Percentiles rank a stretch among this genome's conserved stretches.
phyloP scores from a whole-genome alignment of 2,888 invertebrate species.

The Heteromyza rotundicornis region DNA sequence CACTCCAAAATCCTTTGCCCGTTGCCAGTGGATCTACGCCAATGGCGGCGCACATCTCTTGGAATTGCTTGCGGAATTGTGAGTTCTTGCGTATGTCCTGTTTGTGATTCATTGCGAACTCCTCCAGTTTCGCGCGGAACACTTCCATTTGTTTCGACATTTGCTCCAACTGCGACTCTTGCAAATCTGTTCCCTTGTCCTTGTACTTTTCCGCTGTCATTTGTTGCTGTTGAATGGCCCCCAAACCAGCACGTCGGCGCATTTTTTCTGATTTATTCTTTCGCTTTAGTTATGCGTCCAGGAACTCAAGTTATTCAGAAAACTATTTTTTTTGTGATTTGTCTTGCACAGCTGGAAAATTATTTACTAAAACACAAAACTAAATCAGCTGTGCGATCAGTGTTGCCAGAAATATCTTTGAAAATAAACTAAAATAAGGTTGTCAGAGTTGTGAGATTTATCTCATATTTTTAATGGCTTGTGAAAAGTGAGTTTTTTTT shows the following conservation, averaged over 20 bases:
- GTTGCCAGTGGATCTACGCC: constrained; percentile 97
- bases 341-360: no score
- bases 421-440: no score
- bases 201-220: constrained; percentile 87
- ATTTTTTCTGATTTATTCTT: constrained; percentile 64
- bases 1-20: constrained; percentile 97
- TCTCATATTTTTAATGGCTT: no score
- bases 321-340: no score
- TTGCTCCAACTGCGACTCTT: constrained; percentile 90
- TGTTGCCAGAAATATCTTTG: no score
- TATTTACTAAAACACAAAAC: no score
- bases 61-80: constrained; percentile 93
- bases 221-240: constrained; percentile 88
- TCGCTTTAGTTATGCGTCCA: neutral
- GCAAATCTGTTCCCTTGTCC: constrained; percentile 89
- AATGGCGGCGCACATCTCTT: constrained; percentile 98
- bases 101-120: constrained; percentile 94
- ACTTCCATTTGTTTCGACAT: constrained; percentile 94
- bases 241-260: constrained; percentile 83
- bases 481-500: no score
- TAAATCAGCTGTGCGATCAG: no score
- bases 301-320: no score
- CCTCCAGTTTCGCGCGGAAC: constrained; percentile 89
- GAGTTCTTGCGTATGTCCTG: constrained; percentile 94
- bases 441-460: no score